Conservation (phyloP, 64 coral and sea anemone species). For the Porites australiensis region DNA sequence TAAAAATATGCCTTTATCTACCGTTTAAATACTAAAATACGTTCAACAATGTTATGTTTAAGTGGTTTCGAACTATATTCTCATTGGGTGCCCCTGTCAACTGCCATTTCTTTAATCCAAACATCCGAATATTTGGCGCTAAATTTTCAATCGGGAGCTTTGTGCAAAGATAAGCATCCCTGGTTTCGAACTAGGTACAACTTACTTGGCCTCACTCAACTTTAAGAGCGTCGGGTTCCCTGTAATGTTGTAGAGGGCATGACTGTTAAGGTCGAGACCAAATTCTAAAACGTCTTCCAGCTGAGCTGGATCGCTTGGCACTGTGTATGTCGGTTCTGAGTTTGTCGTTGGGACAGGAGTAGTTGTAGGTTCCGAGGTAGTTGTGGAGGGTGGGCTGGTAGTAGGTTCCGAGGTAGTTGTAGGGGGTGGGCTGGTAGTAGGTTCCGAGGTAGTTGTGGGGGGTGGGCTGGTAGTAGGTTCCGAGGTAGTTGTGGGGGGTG, state of each 20-base stretch:
- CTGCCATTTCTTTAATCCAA: too few species aligned
- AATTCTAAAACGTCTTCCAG: slow-evolving; percentile 9
- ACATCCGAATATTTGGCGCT: too few species aligned
- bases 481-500: background rate
- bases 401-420: background rate
- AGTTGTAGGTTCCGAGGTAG: background rate
- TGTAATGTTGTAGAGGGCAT: slow-evolving; percentile 18
- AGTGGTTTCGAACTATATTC: too few species aligned
- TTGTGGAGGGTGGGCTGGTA: background rate
- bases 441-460: background rate
- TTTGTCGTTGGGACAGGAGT: too few species aligned
- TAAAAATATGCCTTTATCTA: too few species aligned
- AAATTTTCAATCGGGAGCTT: too few species aligned
- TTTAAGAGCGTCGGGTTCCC: background rate
- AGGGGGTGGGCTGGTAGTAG: background rate
- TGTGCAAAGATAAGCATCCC: too few species aligned
- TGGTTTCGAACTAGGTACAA: too few species aligned
- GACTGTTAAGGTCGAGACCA: slow-evolving; percentile 54
- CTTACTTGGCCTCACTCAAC: slow-evolving; percentile 17
- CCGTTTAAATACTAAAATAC: too few species aligned
- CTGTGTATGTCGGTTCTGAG: too few species aligned
- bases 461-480: background rate
- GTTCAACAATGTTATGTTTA: too few species aligned
- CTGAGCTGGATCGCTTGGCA: background rate
- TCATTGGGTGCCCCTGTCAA: too few species aligned